Base-by-base conservation (phyloP, 2,113 vertebrate genomes). In the Orientallactaga bullata region DNA sequence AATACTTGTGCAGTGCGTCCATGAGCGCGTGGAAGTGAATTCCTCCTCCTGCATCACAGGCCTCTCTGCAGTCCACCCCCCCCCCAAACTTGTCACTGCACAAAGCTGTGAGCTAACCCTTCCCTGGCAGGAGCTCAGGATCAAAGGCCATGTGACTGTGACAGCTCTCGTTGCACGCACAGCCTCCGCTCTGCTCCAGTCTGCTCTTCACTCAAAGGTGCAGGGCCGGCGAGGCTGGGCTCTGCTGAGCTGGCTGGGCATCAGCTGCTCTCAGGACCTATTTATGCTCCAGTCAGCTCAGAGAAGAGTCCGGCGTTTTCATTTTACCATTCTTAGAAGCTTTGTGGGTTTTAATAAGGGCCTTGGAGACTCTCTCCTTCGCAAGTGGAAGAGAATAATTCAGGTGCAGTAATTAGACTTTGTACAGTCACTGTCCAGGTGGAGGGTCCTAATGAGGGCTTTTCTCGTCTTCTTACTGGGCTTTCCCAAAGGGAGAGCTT, bases 301-400 rank as follows among this genome's bases (percentile, higher is more conserved):
- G 71, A 83, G 51, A 23, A 89, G 85, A 78, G 63, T 71, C 81
- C n/a, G 8, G 63, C 42, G 84, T 96, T 95, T 85, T 92, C 86
- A 87, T 89, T 93, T 95, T 63, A 74, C 93, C 61, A 3, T 96
- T 97, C 95, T 86, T 89, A 89, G 96, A 95, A 63, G 94, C 94
- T 95, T 63, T 72, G 88, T 96, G 74, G 92, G 95, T 97, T 98
- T 98, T 97, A 98, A 98, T 97, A 98, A 98, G 98, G 97, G 94
- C 98, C 98, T 97, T 93, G 89, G 98, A 98, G 98, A 98, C 92
- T 97, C 93, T 81, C 91, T 77, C 73, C 61, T 83, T 79, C 80
- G 90, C 30, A 84, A 93, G 93, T 42, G 87, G 92, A 88, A 93
- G 95, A 95, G 51, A 97, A 93, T 89, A 97, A 96, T 85, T 98